phyloP scores from a whole-genome alignment of 2,888 invertebrate genomes.

The Polyommatus iphigenia region DNA sequence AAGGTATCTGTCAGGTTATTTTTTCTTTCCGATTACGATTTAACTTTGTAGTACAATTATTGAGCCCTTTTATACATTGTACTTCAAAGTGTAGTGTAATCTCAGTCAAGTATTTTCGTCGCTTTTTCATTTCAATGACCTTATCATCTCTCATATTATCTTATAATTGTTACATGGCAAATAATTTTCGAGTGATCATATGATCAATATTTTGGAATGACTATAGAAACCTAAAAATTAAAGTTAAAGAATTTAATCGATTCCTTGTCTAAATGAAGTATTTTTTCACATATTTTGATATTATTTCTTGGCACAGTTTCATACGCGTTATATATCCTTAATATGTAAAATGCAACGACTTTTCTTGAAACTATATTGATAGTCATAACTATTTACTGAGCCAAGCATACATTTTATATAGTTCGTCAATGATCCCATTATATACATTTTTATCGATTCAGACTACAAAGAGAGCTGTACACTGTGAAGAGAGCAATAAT shows the following conservation, averaged over 20 bases:
- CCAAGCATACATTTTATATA: background rate
- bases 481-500: background rate
- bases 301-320: slow-evolving; percentile 10
- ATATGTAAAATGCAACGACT: background rate
- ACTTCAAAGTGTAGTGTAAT: background rate
- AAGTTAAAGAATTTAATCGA: background rate
- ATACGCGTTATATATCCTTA: background rate
- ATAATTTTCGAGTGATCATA: background rate
- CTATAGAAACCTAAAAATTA: background rate
- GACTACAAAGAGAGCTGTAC: slow-evolving; percentile 6
- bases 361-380: background rate
- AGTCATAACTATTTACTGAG: background rate
- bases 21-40: background rate
- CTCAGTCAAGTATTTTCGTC: background rate
- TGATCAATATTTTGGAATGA: slow-evolving; percentile 6
- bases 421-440: background rate
- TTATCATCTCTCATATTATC: background rate
- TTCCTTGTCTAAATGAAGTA: background rate
- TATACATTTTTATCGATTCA: background rate
- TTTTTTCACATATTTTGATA: background rate
- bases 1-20: background rate
- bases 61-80: background rate
- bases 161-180: background rate
- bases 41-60: slow-evolving; percentile 1
- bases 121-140: background rate